A percentile compares a stretch with the other conserved stretches of the same genome.
Conservation (phyloP, 2,888 invertebrate species). For the Ormyrus nitidulus region DNA sequence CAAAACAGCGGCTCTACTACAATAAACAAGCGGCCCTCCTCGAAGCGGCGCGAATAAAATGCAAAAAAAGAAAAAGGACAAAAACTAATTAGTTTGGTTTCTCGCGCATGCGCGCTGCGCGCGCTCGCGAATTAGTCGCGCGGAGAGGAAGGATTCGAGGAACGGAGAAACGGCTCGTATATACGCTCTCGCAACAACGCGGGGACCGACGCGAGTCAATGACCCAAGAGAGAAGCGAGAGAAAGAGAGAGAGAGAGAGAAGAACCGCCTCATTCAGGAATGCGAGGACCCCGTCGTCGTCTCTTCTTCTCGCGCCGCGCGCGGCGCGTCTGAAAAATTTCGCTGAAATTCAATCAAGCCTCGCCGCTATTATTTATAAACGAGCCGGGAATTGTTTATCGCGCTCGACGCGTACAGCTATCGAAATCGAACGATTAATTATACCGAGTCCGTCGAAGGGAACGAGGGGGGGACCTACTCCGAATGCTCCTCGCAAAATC, state of each 20-base stretch:
- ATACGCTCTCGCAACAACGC: neutral
- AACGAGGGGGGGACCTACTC: too few relatives aligned
- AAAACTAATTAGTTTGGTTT: slow-evolving; percentile 36
- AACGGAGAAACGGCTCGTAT: slow-evolving; percentile 33
- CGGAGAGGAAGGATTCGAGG: slow-evolving; percentile 43
- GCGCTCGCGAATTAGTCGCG: neutral
- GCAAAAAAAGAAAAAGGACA: neutral
- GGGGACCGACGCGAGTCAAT: slow-evolving; percentile 47
- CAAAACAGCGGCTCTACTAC: too few relatives aligned
- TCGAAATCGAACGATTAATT: too few relatives aligned
- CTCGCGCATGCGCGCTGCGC: neutral
- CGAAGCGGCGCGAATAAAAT: too few relatives aligned
- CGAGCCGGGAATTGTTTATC: too few relatives aligned
- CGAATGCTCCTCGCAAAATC: neutral
- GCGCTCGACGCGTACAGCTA: too few relatives aligned
- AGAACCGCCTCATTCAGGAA: slow-evolving; percentile 53
- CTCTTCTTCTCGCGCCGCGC: neutral
- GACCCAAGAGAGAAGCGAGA: slow-evolving; percentile 32
- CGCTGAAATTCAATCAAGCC: slow-evolving; percentile 17
- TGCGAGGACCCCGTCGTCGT: slow-evolving; percentile 35
- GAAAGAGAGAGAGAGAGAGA: slow-evolving; percentile 40
- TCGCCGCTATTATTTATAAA: neutral
- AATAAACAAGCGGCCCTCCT: too few relatives aligned
- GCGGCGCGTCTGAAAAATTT: neutral
- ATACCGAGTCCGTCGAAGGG: too few relatives aligned